Conservation (phyloP, 2,113 vertebrate species). For the Eclectus roratus region DNA sequence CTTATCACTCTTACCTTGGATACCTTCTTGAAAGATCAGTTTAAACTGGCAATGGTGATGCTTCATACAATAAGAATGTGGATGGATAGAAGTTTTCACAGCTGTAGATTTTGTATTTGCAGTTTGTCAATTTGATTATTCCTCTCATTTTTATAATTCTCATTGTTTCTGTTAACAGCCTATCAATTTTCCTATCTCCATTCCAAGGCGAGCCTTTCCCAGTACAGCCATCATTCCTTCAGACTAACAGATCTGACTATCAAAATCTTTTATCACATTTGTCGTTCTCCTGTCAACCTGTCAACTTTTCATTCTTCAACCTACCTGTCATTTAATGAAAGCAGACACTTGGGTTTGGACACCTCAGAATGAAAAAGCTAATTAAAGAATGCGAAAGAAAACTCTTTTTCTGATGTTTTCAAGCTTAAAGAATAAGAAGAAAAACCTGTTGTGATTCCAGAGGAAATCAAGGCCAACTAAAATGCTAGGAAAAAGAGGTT, state of each 20-base stretch:
- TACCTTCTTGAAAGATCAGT: background rate
- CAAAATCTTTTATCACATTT: background rate
- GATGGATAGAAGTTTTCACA: background rate
- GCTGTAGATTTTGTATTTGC: background rate
- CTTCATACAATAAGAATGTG: background rate
- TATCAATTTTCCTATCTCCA: background rate
- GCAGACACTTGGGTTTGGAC: background rate
- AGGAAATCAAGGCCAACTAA: background rate
- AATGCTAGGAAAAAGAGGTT: background rate
- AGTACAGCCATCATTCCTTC: background rate
- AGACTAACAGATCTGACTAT: background rate
- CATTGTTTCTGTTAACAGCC: background rate
- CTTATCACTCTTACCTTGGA: background rate
- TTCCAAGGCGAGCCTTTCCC: background rate
- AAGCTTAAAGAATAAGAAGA: background rate
- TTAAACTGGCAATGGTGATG: background rate
- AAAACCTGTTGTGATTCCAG: background rate
- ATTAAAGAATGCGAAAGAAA: background rate
- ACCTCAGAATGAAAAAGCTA: background rate
- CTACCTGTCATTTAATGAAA: conserved; percentile 3
- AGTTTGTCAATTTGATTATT: background rate
- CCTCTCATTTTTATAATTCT: background rate
- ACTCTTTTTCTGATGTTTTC: background rate
- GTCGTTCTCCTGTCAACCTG: background rate
- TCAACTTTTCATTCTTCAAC: background rate